Base-by-base conservation (phyloP, 2,888 invertebrate genomes). In the Ochlodes sylvanus region DNA sequence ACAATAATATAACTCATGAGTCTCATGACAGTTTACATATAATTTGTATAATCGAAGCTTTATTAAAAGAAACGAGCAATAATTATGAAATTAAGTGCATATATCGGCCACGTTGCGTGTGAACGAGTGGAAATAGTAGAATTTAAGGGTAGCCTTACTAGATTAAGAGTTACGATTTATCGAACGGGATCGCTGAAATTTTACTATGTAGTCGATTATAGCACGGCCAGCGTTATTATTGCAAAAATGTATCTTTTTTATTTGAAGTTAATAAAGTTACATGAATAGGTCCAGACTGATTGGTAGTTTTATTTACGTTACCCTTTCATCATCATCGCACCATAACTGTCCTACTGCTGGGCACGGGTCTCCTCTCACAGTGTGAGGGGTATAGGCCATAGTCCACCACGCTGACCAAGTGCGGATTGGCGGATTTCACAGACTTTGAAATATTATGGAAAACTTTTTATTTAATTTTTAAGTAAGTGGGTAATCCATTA, bases 141-240 rank as follows among this genome's bases (percentile, higher is more conserved):
- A 82, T 88, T 83, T 92, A 92, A 92, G 90, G 89, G 88, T 92
- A 93, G 92, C 92, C 92, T 92, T 92, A 92, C 82, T 92, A 92
- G 92, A 79, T 67, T 91, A 91, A 91, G 90, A 87, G 81, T 85
- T 86, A 84, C 79, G 81, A 81, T 83, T 82, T 84, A 80, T 76
- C 76, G 81, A 80, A 76, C 81, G 83, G 81, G 82, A 78, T 82
- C 83, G 87, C 88, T 89, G 81, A 88, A 85, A 77, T 87, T 89
- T 89, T 87, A 88, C 82, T 88, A 80, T 66, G 84, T 89, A 89
- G 87, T 80, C 80, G 77, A 82, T 79, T 80, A 82, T 80, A 88
- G 90, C 91, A 92, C 90, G 86, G 90, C 88, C 86, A 81, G 86
- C 87, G 85, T 87, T 87, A 87, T 85, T 86, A 88, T 84, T 86